phyloP scores from a whole-genome alignment of 2,888 invertebrate genomes.

The Plutella xylostella region DNA sequence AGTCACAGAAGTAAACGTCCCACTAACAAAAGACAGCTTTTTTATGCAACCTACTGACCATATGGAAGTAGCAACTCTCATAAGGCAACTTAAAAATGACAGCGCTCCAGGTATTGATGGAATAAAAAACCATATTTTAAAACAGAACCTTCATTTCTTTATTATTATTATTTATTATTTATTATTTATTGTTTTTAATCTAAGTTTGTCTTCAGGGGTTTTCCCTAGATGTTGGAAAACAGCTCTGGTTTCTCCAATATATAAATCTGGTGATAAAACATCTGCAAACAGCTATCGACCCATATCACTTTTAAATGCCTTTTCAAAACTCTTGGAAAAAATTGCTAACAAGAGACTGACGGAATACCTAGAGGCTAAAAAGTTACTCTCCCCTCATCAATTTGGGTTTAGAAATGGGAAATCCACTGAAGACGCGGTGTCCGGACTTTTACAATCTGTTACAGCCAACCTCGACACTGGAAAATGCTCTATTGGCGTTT shows the following conservation, averaged over 20 bases:
- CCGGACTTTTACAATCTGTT: background rate
- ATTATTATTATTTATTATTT: too few species aligned
- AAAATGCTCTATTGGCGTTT: background rate
- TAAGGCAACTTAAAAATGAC: too few species aligned
- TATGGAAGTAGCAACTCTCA: too few species aligned
- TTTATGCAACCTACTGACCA: too few species aligned
- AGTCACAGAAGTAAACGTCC: too few species aligned
- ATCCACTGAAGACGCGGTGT: slow-evolving; percentile 9
- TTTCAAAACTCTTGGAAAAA: background rate
- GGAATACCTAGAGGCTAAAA: slow-evolving; percentile 6
- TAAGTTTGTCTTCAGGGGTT: too few species aligned
- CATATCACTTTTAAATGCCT: slow-evolving; percentile 9
- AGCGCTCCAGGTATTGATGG: too few species aligned
- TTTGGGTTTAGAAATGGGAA: slow-evolving; percentile 11
- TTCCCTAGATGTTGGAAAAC: slow-evolving; percentile 16
- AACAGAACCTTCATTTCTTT: too few species aligned
- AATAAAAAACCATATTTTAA: too few species aligned
- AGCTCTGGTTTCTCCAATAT: slow-evolving; percentile 12
- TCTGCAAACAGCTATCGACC: slow-evolving; percentile 14
- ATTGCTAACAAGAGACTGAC: slow-evolving; percentile 6
- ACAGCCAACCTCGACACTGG: background rate
- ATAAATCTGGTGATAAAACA: slow-evolving; percentile 11
- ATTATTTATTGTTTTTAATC: too few species aligned
- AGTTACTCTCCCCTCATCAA: slow-evolving; percentile 6
- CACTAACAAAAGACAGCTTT: too few species aligned